Conservation (phyloP, 1,140 invertebrate genomes). For the Drosophila bifasciata region DNA sequence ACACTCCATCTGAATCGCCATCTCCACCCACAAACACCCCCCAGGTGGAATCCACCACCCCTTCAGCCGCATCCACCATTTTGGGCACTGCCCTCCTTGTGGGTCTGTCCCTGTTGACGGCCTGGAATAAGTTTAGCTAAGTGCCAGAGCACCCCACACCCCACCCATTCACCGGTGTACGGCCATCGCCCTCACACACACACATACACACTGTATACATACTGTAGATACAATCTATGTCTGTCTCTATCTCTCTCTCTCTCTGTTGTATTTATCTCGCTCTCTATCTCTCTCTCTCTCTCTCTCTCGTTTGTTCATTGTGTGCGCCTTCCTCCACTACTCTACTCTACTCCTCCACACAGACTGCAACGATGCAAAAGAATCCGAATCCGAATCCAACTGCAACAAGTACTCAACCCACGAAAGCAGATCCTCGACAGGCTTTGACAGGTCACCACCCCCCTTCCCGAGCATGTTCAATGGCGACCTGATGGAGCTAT, state of each 20-base stretch:
- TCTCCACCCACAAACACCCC: background rate
- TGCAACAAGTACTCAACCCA: constrained; percentile 20
- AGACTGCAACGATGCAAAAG: constrained; percentile 63
- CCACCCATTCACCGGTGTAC: constrained; percentile 10
- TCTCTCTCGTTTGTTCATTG: constrained; percentile 49
- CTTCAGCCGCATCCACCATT: constrained; percentile 58
- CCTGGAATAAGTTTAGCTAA: constrained; percentile 74
- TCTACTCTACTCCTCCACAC: constrained; percentile 50
- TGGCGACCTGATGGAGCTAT: constrained; percentile 66
- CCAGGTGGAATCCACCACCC: constrained; percentile 8
- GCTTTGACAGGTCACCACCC: background rate
- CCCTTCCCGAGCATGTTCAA: constrained; percentile 50
- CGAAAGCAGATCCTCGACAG: constrained; percentile 14
- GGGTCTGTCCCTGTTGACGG: constrained; percentile 72
- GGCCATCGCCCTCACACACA: constrained; percentile 17
- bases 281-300: constrained; percentile 30
- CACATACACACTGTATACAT: no score
- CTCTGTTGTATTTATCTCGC: constrained; percentile 36
- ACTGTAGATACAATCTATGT: constrained; percentile 22
- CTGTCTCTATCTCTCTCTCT: constrained; percentile 46
- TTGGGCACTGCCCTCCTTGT: constrained; percentile 70
- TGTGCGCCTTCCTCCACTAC: constrained; percentile 43
- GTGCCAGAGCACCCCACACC: constrained; percentile 1
- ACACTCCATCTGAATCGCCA: constrained; percentile 2
- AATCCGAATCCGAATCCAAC: constrained; percentile 35